A percentile compares a stretch with the other conserved stretches of the same genome.
Evolutionary conservation across 92 coral and sea anemone species (phyloP).

Genomic region (Zoanthus sansibaricus): DNA sequence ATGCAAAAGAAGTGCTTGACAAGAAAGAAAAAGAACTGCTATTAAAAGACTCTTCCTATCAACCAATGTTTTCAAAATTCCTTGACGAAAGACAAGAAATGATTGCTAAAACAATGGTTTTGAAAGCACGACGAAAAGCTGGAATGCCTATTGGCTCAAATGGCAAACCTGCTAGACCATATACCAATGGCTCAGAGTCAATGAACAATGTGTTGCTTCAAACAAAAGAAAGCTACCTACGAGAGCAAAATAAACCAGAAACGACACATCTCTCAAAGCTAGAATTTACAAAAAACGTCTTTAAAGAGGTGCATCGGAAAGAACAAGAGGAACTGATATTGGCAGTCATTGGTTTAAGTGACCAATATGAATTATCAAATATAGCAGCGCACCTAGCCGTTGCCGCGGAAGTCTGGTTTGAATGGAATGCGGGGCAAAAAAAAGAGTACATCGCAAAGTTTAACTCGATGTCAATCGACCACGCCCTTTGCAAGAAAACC

Average conservation of each 20-base stretch:
- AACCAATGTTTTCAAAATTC: slow-evolving; percentile 42
- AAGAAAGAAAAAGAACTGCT: slow-evolving; percentile 12
- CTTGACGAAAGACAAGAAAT: slow-evolving; percentile 32
- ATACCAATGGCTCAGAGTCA: slow-evolving; percentile 36
- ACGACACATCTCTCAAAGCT: slow-evolving; percentile 37
- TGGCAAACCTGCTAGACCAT: slow-evolving; percentile 48
- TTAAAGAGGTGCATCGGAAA: slow-evolving; percentile 54
- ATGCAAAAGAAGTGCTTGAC: background rate
- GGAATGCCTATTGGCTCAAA: slow-evolving; percentile 41
- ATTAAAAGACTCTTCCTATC: slow-evolving; percentile 9
- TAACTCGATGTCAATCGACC: slow-evolving; percentile 53
- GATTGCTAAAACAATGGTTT: slow-evolving; percentile 47
- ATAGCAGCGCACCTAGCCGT: slow-evolving; percentile 51
- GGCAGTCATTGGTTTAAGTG: slow-evolving; percentile 51
- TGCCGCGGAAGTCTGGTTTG: slow-evolving; percentile 58
- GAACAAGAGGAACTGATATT: slow-evolving; percentile 53
- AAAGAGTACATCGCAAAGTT: slow-evolving; percentile 52
- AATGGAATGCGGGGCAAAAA: slow-evolving; percentile 53
- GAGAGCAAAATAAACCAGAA: slow-evolving; percentile 23
- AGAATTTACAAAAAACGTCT: slow-evolving; percentile 57
- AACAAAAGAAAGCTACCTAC: slow-evolving; percentile 42
- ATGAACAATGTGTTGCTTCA: slow-evolving; percentile 34
- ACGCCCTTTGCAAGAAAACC: slow-evolving; percentile 42
- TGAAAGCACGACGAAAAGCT: slow-evolving; percentile 57
- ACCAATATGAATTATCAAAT: slow-evolving; percentile 41